Evolutionary conservation across 2,113 vertebrate genomes (phyloP).

Genomic region (Synchiropus splendidus): DNA sequence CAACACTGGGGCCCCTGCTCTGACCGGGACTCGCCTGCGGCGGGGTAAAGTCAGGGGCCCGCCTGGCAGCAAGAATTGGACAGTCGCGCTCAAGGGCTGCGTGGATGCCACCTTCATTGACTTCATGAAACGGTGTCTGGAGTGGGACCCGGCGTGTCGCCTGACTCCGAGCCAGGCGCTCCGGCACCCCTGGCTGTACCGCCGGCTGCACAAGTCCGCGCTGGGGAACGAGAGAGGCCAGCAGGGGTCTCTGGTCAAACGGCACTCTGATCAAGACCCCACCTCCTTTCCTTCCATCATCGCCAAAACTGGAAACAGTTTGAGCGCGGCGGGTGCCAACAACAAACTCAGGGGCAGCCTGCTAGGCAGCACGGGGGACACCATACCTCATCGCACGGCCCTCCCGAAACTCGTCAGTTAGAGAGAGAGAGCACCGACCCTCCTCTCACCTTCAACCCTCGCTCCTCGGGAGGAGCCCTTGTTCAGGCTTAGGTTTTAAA

Average conservation of each 20-base stretch:
- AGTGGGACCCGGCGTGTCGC: conserved; percentile 86
- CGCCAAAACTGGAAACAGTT: conserved; percentile 70
- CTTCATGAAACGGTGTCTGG: conserved; percentile 93
- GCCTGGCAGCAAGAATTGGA: conserved; percentile 89
- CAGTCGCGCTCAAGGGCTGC: conserved; percentile 82
- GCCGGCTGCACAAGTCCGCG: conserved; percentile 72
- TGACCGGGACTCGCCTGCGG: conserved; percentile 80
- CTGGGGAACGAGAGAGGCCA: conserved; percentile 67
- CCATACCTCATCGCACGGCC: conserved; percentile 84
- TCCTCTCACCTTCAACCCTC: conserved; percentile 28
- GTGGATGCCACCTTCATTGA: conserved; percentile 87
- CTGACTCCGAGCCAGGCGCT: conserved; percentile 88
- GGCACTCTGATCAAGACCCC: conserved; percentile 73
- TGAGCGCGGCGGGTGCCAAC: conserved; percentile 62
- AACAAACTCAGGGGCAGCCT: conserved; percentile 86
- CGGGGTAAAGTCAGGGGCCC: conserved; percentile 87
- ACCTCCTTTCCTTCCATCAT: conserved; percentile 82
- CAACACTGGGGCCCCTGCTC: conserved; percentile 76
- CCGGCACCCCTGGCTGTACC: conserved; percentile 90
- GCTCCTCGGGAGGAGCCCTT: conserved; percentile 59
- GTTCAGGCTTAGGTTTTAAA: conserved; percentile 45
- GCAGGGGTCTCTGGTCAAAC: conserved; percentile 52
- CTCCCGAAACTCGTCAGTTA: conserved; percentile 93
- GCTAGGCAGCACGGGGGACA: conserved; percentile 72
- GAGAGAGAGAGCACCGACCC: conserved; percentile 20